Conservation (phyloP, 2,888 invertebrate genomes). For the Xestia xanthographa region DNA sequence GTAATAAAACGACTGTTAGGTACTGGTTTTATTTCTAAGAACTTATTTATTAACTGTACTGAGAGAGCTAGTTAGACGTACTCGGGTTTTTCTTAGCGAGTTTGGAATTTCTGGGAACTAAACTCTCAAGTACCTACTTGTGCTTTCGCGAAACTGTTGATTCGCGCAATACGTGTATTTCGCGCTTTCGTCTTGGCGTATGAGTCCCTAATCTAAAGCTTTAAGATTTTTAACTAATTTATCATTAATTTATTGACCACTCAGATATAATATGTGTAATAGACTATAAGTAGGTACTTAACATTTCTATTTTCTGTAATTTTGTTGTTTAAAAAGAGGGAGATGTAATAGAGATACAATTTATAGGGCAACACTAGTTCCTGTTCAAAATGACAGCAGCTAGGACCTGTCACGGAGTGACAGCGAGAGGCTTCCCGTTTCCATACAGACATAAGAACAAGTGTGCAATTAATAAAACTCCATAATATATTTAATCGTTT, state of each 20-base stretch:
- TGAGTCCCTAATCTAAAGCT: background rate
- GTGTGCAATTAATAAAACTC: no score
- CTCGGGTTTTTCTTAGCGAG: background rate
- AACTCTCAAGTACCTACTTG: background rate
- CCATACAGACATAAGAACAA: no score
- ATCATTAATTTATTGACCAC: background rate
- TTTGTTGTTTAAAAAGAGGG: no score
- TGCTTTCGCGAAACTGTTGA: background rate
- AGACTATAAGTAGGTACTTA: no score
- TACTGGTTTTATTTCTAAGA: slow-evolving; percentile 38
- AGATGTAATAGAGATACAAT: no score
- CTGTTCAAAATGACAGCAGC: no score
- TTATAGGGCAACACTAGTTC: no score
- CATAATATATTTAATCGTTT: no score
- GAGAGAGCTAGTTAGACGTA: background rate
- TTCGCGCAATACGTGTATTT: background rate
- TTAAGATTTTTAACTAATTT: background rate
- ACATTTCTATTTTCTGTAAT: no score
- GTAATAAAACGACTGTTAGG: slow-evolving; percentile 43
- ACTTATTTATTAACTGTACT: slow-evolving; percentile 33
- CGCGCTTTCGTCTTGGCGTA: background rate
- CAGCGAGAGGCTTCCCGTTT: no score
- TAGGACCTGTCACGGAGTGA: no score
- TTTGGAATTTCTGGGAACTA: background rate
- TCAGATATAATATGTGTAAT: background rate